phyloP scores from a whole-genome alignment of 2,888 invertebrate genomes.

The Drosophila quinaria region DNA sequence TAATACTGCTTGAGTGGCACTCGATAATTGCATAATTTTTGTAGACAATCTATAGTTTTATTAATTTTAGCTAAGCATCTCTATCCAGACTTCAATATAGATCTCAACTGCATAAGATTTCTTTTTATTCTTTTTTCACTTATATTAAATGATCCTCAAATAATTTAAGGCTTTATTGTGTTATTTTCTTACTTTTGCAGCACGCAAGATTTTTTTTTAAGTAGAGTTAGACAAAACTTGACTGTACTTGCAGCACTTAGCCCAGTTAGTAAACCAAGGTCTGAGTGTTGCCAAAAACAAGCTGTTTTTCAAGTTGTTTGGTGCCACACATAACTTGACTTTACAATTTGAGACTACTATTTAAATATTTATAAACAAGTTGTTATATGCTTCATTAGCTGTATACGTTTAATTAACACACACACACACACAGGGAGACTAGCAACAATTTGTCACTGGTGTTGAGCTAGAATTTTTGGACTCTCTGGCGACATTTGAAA shows the following conservation, averaged over 20 bases:
- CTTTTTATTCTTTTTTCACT: neutral
- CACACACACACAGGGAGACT: constrained; percentile 23
- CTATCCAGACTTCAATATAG: no score
- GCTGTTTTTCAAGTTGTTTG: constrained; percentile 4
- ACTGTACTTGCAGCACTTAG: neutral
- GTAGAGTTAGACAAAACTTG: neutral
- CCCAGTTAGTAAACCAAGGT: neutral
- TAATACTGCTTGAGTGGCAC: no score
- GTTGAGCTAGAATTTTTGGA: constrained; percentile 46
- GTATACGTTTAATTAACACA: constrained; percentile 60
- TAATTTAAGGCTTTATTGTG: neutral
- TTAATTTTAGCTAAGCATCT: no score
- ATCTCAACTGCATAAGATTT: no score
- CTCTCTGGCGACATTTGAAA: constrained; percentile 80
- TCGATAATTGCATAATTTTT: no score
- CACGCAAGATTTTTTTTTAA: neutral
- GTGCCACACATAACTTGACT: neutral
- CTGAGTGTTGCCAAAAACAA: no score
- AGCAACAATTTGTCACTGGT: constrained; percentile 64
- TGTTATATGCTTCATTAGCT: constrained; percentile 55
- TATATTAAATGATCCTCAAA: no score
- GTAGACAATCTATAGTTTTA: no score
- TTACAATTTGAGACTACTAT: neutral
- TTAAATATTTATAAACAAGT: constrained; percentile 40
- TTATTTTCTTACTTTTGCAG: neutral